Evolutionary conservation across 2,113 vertebrate genomes (phyloP).

Genomic region (Psophia crepitans): DNA sequence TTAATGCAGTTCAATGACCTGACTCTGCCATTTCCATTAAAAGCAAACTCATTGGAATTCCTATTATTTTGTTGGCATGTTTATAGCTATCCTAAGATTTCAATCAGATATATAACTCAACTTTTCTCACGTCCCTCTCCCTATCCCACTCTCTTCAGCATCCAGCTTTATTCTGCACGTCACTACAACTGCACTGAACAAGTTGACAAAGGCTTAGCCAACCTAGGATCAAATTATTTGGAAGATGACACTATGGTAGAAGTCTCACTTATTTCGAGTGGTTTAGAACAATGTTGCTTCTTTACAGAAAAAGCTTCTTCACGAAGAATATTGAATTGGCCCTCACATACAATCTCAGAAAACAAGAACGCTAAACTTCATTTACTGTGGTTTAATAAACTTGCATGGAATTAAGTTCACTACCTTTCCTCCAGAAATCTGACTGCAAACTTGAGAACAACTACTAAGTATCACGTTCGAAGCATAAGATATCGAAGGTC

Average conservation of each 20-base stretch:
- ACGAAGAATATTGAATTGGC: not conserved
- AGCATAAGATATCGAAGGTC: not conserved
- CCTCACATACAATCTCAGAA: not conserved
- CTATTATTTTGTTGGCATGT: not conserved
- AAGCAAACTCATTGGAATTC: not conserved
- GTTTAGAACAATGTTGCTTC: not conserved
- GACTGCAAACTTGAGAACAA: not conserved
- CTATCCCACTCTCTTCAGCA: not conserved
- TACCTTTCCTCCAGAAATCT: not conserved
- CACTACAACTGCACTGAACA: not conserved
- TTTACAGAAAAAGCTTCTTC: not conserved
- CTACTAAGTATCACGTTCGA: rapidly evolving
- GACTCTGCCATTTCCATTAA: not conserved
- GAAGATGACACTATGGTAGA: not conserved
- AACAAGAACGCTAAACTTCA: not conserved
- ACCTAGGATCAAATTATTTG: not conserved
- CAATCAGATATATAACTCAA: not conserved
- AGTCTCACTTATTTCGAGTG: not conserved
- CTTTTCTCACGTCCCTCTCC: not conserved
- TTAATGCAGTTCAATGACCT: not conserved
- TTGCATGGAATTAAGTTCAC: not conserved
- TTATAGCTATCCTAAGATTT: not conserved
- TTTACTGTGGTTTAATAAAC: not conserved
- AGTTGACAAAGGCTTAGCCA: not conserved
- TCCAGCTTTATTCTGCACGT: not conserved